phyloP scores from a whole-genome alignment of 2,113 vertebrate genomes.

The Salvator merianae region DNA sequence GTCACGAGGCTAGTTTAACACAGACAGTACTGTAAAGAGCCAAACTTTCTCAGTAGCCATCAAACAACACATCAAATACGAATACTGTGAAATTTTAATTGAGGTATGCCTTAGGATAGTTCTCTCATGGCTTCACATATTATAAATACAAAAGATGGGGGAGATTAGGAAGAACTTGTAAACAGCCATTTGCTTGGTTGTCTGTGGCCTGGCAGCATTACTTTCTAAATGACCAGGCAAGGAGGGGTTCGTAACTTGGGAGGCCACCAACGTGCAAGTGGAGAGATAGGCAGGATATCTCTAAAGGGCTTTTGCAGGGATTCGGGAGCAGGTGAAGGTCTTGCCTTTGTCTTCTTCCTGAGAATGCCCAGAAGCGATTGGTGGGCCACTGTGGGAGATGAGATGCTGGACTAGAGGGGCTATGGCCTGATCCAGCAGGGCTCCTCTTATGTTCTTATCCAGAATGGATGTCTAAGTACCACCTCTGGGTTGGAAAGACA shows the following conservation, averaged over 20 bases:
- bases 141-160: not conserved
- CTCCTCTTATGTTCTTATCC: too few relatives aligned
- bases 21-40: conserved; percentile 12
- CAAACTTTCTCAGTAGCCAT: not conserved
- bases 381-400: too few relatives aligned
- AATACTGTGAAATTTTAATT: too few relatives aligned
- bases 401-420: too few relatives aligned
- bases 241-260: not conserved
- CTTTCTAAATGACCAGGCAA: not conserved
- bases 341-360: too few relatives aligned
- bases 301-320: not conserved
- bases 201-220: not conserved
- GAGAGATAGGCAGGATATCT: too few relatives aligned
- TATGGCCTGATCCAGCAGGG: too few relatives aligned
- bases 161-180: not conserved
- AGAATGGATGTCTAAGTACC: too few relatives aligned
- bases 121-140: too few relatives aligned
- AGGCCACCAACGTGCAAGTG: not conserved
- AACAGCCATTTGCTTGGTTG: not conserved
- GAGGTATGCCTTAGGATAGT: too few relatives aligned
- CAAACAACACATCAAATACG: not conserved
- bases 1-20: not conserved
- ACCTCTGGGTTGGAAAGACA: too few relatives aligned
- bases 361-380: too few relatives aligned
- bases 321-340: not conserved